Evolutionary conservation across 2,113 vertebrate genomes (phyloP), one percentile per base, ranked within the genome.

Genomic region (Budorcas taxicolor): DNA sequence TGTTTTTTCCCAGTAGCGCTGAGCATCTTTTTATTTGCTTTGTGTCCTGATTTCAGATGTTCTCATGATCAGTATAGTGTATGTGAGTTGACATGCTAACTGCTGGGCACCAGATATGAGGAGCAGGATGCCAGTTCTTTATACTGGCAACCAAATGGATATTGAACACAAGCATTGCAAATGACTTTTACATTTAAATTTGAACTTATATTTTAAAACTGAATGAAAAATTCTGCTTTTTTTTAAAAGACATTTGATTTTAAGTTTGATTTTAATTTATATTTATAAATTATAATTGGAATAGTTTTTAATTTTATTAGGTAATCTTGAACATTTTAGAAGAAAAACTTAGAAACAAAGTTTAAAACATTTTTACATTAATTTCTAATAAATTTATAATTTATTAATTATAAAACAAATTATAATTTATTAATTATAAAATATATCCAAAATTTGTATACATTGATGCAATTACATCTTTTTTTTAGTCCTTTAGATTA

Each of bases 341-440:
- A 62, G 53, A 53, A 83, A 82, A 17, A 5, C 7, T 33, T 19
- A 55, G 80, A 76, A 90, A 9, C 19, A 60, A 71, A 53, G 3
- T 83, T 81, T 58, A 71, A 45, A 64, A 33, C n/a, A 53, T 52
- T 87, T 94, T 94, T 78, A 36, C 47, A 40, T 43, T 82, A n/a
- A n/a, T 7, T n/a, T 71, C 21, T 11, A 71, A 40, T 23, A 71
- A 71, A 21, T 71, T 50, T 50, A 14, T 14, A 52, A 52, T 52
- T 62, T 64, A 62, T 31, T 62, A 16, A 62, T 62, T 62, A 62
- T 62, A 62, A 31, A 62, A 33, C 16, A 33, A 33, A 62, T 7
- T 33, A 64, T 16, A 64, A 33, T 64, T 33, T 64, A 64, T 33
- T 64, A 64, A 64, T 60, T 62, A 62, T 67, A 40, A 81, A 81